Evolutionary conservation across 2,113 vertebrate genomes (phyloP), one percentile per base, ranked within the genome.

Genomic region (Scytalopus superciliaris): DNA sequence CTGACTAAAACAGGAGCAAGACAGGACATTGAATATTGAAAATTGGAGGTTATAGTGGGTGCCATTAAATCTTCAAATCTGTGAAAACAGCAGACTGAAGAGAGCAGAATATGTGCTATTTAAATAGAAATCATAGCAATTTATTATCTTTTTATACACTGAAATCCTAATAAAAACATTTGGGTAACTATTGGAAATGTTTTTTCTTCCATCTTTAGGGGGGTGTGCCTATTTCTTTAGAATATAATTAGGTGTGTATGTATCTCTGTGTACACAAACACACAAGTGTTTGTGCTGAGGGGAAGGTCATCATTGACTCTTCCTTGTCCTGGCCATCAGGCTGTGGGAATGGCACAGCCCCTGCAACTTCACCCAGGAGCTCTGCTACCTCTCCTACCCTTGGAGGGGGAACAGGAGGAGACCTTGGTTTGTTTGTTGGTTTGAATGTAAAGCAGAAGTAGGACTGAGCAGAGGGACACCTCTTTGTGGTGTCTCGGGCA

Each of bases 1-100:
- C 76, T 88, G 88, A 87, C 76, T 88, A 74, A 60, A 97, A 93
- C n/a, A 77, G 60, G 69, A 94, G 44, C 31, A 80, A 84, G 76
- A 53, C 69, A 78, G 80, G 90, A 95, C 66, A 55, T 0, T 27
- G 89, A 74, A 86, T 81, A 84, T 44, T 64, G 91, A 82, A 84
- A 90, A 90, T 40, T 11, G 3, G 39, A 18, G 16, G 27, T 90
- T 84, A 67, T 21, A 44, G 24, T 77, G 55, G 44, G 27, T 77
- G 33, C 59, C 42, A 59, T 77, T 86, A 91, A 76, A 76, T 90
- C 70, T 76, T 67, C 40, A 89, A 89, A 91, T 84, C 60, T 87
- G 35, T 93, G 64, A 86, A 94, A 96, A 80, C 27, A 93, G 68
- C 60, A 84, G 75, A 90, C 55, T 66, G 64, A 84, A 66, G 57